Evolutionary conservation across 2,113 vertebrate species (phyloP), one percentile per base, ranked within the genome.

Genomic region (Psittacus erithacus): DNA sequence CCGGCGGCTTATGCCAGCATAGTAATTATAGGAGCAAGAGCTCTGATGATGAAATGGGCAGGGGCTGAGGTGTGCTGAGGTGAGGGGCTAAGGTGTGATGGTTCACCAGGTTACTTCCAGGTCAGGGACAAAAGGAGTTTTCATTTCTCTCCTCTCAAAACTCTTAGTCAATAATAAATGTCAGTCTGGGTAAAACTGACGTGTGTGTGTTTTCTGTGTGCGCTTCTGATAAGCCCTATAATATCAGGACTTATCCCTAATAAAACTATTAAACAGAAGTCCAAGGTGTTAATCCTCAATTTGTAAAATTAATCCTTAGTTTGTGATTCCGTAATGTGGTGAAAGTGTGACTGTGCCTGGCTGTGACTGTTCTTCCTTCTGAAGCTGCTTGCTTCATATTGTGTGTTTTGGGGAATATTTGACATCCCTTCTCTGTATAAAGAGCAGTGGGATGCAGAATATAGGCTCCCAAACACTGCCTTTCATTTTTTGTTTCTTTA

Each of bases 61-160:
- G 75, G 74, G 64, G 90, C 81, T 1, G 4, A 80, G 85, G 74
- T 65, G 68, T 57, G 14, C 82, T 59, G n/a, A 59, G 85, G 74
- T 78, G 82, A 76, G 77, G 74, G 67, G 90, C 80, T 1, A 4
- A 79, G 88, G 70, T 71, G 67, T 57, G 80, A 47, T 82, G 70
- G 73, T 53, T 95, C 83, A 91, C 38, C 10, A 38, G 65, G 81
- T 63, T 91, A 17, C 71, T 94, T 77, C 81, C 64, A 90, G 50
- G 63, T 88, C 91, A 89, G 78, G 81, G 47, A 49, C 52, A 82
- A 68, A 79, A 95, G 7, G 53, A 78, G 52, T 52, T 92, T 90
- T 79, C 24, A 64, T 87, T 95, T 95, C 73, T 95, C 43, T 94
- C n/a, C 57, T 90, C 55, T 90, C 44, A 44, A 60, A 84, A 94